Evolutionary conservation across 2,888 invertebrate species (phyloP).

Genomic region (Ischnura elegans): DNA sequence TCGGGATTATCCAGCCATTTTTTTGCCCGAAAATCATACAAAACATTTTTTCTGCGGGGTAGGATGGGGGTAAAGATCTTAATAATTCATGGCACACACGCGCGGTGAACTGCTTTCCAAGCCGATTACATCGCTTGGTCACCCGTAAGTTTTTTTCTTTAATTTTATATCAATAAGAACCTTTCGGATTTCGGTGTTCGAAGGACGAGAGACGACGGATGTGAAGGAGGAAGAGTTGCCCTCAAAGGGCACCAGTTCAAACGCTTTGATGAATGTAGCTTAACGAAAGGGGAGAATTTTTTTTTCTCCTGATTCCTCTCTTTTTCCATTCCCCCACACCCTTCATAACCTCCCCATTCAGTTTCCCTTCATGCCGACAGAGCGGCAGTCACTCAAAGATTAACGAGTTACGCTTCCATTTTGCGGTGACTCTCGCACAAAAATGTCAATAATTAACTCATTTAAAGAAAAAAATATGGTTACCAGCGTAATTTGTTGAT

Average conservation of each 20-base stretch:
- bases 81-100: neutral
- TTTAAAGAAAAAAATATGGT: too few species aligned
- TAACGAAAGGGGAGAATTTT: constrained; percentile 17
- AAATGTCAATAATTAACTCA: too few species aligned
- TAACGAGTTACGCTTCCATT: too few species aligned
- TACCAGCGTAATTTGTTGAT: too few species aligned
- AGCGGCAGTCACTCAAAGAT: too few species aligned
- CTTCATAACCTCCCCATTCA: too few species aligned
- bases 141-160: neutral
- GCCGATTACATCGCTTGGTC: neutral
- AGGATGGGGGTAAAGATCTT: too few species aligned
- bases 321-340: neutral
- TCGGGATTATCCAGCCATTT: neutral
- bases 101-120: neutral
- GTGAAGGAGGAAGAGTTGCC: neutral
- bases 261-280: neutral
- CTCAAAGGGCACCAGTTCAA: neutral
- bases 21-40: neutral
- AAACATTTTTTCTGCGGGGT: neutral
- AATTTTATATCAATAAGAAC: neutral
- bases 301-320: neutral
- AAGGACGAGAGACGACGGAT: neutral
- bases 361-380: too few species aligned
- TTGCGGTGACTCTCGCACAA: too few species aligned
- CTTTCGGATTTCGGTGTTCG: neutral